phyloP scores from a whole-genome alignment of 2,113 vertebrate genomes.

The Lipophrys pholis region DNA sequence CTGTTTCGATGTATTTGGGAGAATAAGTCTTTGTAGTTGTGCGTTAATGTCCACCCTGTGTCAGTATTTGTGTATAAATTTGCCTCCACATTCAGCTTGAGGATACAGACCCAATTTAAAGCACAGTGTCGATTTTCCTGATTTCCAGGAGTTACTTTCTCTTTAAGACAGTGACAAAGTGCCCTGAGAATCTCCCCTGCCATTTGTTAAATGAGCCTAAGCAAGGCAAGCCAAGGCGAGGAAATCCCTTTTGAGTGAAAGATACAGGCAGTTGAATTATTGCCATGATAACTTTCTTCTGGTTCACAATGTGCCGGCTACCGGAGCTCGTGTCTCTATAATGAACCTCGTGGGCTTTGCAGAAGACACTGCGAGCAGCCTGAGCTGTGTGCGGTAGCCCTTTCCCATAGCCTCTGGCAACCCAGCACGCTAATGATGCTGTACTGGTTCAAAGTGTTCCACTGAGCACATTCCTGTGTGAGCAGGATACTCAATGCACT shows the following conservation, averaged over 20 bases:
- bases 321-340: slow-evolving; percentile 76
- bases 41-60: slow-evolving; percentile 22
- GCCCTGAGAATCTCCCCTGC: slow-evolving; percentile 52
- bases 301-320: slow-evolving; percentile 73
- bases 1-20: slow-evolving; percentile 30
- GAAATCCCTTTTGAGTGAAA: slow-evolving; percentile 79
- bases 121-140: slow-evolving; percentile 19
- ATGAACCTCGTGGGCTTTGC: slow-evolving; percentile 81
- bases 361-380: slow-evolving; percentile 63
- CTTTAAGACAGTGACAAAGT: slow-evolving; percentile 57
- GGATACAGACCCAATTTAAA: slow-evolving; percentile 29
- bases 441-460: slow-evolving; percentile 75
- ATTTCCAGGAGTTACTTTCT: slow-evolving; percentile 24
- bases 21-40: slow-evolving; percentile 31
- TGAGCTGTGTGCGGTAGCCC: slow-evolving; percentile 77
- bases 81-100: slow-evolving; percentile 8
- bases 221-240: slow-evolving; percentile 52
- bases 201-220: slow-evolving; percentile 65
- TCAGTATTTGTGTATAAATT: slow-evolving; percentile 29
- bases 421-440: slow-evolving; percentile 79
- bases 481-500: slow-evolving; percentile 32
- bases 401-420: slow-evolving; percentile 76
- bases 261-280: slow-evolving; percentile 78
- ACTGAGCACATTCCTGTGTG: slow-evolving; percentile 61
- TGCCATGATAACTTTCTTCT: slow-evolving; percentile 73